Evolutionary conservation across 2,888 invertebrate species (phyloP), one percentile per base, ranked within the genome.

Genomic region (Ophion costatus): DNA sequence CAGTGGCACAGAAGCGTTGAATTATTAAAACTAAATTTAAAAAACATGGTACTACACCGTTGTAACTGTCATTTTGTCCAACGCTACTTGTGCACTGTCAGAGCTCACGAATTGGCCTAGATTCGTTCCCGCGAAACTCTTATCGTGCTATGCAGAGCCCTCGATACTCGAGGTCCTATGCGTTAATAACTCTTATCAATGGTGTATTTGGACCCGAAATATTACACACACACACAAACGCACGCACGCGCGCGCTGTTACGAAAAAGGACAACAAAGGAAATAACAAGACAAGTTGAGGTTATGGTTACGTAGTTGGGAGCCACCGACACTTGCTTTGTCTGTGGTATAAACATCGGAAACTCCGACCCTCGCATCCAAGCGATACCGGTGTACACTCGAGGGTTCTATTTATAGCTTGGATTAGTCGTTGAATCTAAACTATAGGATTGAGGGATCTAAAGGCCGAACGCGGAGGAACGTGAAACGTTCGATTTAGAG

Each of bases 261-360:
- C 10, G 11, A 33, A 20, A 63, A 61, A 17, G 67, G n/a, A 63
- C 7, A 59, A 73, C 61, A 64, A 57, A 69, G 45, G 76, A 57
- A 42, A 51, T 33, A 29, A 33, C n/a, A 9, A 73, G 14, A 38
- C 29, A 70, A 57, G 67, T 61, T 51, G 79, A 78, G 87, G 87
- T 86, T 86, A 84, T 84, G 84, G 82, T 73, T 84, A 66, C 71
- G 63, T 71, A 73, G 20, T 76, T 80, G 77, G 59, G 74, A 77
- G 64, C 2, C 51, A 73, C n/a, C 42, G 24, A 38, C 45, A 10
- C 42, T 77, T 67, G 38, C 22, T 77, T 67, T 22, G 33, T 57
- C 17, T 5, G 51, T 29, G 29, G 29, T 29, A 17, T 51, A 51
- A 38, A 38, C 38, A 7, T 38, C 9, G 38, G 9, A 38, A 38